A percentile compares a stretch with the other conserved stretches of the same genome.
Evolutionary conservation across 2,888 invertebrate species (phyloP).

Genomic region (Carpatolechia fugitivella): DNA sequence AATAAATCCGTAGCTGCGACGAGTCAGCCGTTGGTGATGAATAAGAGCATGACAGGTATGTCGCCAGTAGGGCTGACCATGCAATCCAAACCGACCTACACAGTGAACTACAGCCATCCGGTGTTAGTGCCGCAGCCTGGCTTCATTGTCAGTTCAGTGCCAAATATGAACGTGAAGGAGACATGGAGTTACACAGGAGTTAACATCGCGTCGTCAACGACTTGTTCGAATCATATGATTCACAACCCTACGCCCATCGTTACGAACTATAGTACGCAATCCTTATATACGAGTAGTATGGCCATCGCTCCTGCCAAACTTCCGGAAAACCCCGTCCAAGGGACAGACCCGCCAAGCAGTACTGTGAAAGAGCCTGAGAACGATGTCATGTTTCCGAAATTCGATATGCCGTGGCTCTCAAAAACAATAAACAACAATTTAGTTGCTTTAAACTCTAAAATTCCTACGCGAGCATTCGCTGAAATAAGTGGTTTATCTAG

Average conservation of each 20-base stretch:
- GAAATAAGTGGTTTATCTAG: constrained; percentile 60
- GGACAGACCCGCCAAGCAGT: constrained; percentile 71
- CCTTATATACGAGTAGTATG: constrained; percentile 67
- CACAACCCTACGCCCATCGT: constrained; percentile 63
- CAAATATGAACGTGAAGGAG: constrained; percentile 73
- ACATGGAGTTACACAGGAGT: constrained; percentile 67
- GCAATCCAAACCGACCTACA: constrained; percentile 73
- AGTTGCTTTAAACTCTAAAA: constrained; percentile 58
- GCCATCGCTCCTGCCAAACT: constrained; percentile 71
- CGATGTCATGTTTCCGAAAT: constrained; percentile 52
- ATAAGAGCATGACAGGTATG: constrained; percentile 67
- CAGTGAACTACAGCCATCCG: constrained; percentile 75
- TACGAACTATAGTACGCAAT: constrained; percentile 57
- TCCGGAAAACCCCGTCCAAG: constrained; percentile 71
- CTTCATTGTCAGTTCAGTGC: constrained; percentile 75
- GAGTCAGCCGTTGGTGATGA: constrained; percentile 63
- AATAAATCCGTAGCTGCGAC: constrained; percentile 58
- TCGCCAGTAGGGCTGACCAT: constrained; percentile 69
- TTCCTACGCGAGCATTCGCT: constrained; percentile 65
- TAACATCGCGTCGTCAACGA: constrained; percentile 50
- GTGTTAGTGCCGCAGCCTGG: constrained; percentile 71
- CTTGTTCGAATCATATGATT: constrained; percentile 58
- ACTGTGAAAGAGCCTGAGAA: constrained; percentile 65
- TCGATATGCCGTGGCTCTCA: constrained; percentile 73
- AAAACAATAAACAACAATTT: constrained; percentile 73